phyloP scores from a whole-genome alignment of 2,797 vertebrate genomes.

The Anabacerthia variegaticeps region DNA sequence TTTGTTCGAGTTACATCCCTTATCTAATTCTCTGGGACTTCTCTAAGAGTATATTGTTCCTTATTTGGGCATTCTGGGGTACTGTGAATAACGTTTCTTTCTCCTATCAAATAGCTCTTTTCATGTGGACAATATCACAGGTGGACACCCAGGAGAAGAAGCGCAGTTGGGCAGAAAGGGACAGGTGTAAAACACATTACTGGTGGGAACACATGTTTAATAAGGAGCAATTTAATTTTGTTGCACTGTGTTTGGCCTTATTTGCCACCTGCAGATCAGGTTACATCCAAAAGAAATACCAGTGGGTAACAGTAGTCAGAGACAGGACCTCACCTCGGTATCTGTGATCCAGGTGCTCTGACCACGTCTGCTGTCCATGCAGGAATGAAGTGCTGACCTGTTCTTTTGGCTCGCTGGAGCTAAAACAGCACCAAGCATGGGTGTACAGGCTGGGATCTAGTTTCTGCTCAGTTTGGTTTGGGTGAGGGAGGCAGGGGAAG shows the following conservation, averaged over 20 bases:
- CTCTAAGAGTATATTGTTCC: no score
- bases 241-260: neutral
- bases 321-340: accelerated
- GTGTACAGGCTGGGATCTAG: neutral
- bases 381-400: neutral
- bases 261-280: constrained; percentile 35
- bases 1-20: neutral
- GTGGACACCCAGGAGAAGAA: neutral
- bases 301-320: neutral
- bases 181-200: constrained; percentile 34
- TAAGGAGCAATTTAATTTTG: constrained; percentile 8
- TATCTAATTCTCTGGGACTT: neutral
- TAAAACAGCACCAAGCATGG: neutral
- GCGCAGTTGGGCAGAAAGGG: neutral
- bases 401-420: neutral
- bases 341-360: constrained; percentile 14
- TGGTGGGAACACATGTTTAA: constrained; percentile 22
- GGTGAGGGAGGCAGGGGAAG: neutral
- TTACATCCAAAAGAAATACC: constrained; percentile 18
- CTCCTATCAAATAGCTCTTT: neutral
- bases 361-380: neutral
- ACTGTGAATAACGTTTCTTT: neutral
- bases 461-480: neutral
- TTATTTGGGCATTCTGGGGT: neutral
- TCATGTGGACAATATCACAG: neutral